phyloP scores from a whole-genome alignment of 2,888 invertebrate species.

The Ichneumoninae sp. region DNA sequence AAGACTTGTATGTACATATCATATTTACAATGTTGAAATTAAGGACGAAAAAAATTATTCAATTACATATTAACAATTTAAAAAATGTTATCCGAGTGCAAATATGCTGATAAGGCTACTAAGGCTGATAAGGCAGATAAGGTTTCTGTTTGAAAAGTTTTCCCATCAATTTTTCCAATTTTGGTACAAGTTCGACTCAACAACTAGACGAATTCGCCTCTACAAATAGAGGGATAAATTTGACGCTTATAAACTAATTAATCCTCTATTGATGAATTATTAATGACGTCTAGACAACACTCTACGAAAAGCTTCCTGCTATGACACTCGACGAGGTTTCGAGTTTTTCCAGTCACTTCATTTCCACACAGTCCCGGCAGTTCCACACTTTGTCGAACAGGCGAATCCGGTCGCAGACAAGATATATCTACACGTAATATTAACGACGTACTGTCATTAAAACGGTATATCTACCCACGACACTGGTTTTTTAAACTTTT shows the following conservation, averaged over 20 bases:
- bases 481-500: conserved; percentile 7
- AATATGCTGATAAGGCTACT: too few relatives aligned
- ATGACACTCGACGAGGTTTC: conserved; percentile 22
- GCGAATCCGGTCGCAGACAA: conserved; percentile 20
- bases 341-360: conserved; percentile 26
- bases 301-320: too few relatives aligned
- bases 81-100: too few relatives aligned
- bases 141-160: too few relatives aligned
- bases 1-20: neutral
- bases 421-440: conserved; percentile 21
- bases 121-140: too few relatives aligned
- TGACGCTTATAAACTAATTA: too few relatives aligned
- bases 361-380: conserved; percentile 52
- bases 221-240: too few relatives aligned
- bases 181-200: neutral
- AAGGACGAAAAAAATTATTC: neutral
- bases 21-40: neutral
- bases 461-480: conserved; percentile 47
- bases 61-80: too few relatives aligned
- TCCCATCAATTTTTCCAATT: neutral
- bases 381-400: conserved; percentile 55
- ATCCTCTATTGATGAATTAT: too few relatives aligned
- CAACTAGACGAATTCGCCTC: too few relatives aligned
- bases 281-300: too few relatives aligned
- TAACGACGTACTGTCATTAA: conserved; percentile 44